Evolutionary conservation across 2,888 invertebrate genomes (phyloP), one percentile per base, ranked within the genome.

Genomic region (Tipula unca): DNA sequence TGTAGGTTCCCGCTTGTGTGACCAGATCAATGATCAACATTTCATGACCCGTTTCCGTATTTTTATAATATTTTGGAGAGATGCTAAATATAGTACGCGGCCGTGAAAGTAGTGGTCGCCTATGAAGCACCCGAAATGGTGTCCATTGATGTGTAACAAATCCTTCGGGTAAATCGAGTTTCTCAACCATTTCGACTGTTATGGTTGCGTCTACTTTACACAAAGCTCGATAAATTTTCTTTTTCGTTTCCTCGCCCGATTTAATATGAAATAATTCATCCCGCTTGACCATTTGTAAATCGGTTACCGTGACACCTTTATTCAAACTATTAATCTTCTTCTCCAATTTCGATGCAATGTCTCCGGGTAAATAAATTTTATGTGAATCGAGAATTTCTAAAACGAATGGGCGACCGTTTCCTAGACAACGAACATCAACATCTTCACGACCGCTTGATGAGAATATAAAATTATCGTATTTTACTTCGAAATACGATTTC

Each of bases 401-500:
- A 0, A 96, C 96, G 92, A 99, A 99, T 0, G 99, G 99, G 8
- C 99, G 92, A 0, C 99, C 99, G 86, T 94, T 92, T 0, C 98
- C 97, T 86, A 99, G 91, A 91, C 97, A 99, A 86, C 98, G 92
- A 0, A 99, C 99, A 91, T 99, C 99, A 0, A 98, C 97, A 91
- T 99, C 99, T 91, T 99, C 99, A 54, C 99, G 92, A 0, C 99
- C 99, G 85, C 98, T 98, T 1, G 98, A 94, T 87, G 96, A 94
- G 91, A 99, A 97, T 89, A 95, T 95, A n/a, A 25, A 85, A 36
- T 86, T 69, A 90, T 88, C 92, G 14, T 35, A 42, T 85, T 83
- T 20, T 83, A 36, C 90, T 54, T 93, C 29, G 20, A 85, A 93
- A 29, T 93, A 89, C 25, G 93, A 91, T 0, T 93, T 92, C 20